Conservation (phyloP, 2,888 invertebrate genomes). For the Lysandra bellargus region DNA sequence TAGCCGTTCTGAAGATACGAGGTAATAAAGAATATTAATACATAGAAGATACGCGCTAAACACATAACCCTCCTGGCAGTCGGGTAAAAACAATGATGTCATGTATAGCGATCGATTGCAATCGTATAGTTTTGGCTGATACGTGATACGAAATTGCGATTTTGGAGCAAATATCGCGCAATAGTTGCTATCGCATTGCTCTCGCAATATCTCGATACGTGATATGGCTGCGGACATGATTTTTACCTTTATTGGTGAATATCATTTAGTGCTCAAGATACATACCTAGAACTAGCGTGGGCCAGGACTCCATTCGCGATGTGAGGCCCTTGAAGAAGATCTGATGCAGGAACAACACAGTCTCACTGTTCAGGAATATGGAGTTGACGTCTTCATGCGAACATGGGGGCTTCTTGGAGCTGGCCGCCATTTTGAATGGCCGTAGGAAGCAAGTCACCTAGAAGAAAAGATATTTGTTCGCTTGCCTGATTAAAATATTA, state of each 20-base stretch:
- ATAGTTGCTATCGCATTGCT: too few relatives aligned
- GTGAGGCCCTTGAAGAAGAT: conserved; percentile 96
- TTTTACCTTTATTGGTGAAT: neutral
- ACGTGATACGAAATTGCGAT: too few relatives aligned
- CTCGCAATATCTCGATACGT: too few relatives aligned
- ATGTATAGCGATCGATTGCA: too few relatives aligned
- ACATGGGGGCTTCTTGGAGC: conserved; percentile 95
- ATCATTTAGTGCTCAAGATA: neutral
- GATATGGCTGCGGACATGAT: neutral
- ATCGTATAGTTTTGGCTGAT: too few relatives aligned
- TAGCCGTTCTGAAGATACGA: too few relatives aligned
- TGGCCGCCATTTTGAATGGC: conserved; percentile 96
- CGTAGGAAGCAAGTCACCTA: conserved; percentile 90
- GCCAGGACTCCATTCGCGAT: conserved; percentile 95
- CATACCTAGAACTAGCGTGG: conserved; percentile 93
- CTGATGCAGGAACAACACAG: conserved; percentile 94
- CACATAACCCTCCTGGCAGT: too few relatives aligned
- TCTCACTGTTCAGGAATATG: conserved; percentile 95
- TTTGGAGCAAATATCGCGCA: too few relatives aligned
- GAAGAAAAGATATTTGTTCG: neutral
- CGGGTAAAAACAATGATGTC: too few relatives aligned
- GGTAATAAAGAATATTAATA: too few relatives aligned
- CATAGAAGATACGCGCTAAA: too few relatives aligned
- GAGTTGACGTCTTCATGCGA: conserved; percentile 96
- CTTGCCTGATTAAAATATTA: too few relatives aligned